Percentiles rank a stretch among this genome's conserved stretches.
Conservation (phyloP, 2,888 invertebrate genomes). For the Cryptocephalus moraei region DNA sequence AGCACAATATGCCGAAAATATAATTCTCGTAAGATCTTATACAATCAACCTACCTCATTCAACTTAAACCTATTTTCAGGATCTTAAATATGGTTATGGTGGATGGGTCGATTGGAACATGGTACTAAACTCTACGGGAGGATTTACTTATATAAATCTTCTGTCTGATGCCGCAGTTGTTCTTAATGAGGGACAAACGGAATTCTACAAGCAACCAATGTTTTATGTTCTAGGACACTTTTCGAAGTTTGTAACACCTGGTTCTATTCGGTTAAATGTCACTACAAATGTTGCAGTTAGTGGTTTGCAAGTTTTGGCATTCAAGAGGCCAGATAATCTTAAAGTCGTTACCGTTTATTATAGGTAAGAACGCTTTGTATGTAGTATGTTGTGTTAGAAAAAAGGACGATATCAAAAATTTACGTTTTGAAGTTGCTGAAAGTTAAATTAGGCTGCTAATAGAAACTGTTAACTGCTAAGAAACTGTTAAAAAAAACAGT, state of each 20-base stretch:
- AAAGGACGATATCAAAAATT: too few species aligned
- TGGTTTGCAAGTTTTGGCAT: slow-evolving; percentile 19
- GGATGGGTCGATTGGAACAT: slow-evolving; percentile 90
- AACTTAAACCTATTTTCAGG: slow-evolving; percentile 38
- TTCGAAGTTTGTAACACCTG: slow-evolving; percentile 49
- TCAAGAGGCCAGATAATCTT: not conserved
- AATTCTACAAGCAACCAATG: slow-evolving; percentile 81
- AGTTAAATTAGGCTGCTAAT: too few species aligned
- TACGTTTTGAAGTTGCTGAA: too few species aligned
- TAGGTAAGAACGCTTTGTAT: not conserved
- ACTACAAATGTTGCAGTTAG: slow-evolving; percentile 15
- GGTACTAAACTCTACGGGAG: slow-evolving; percentile 57
- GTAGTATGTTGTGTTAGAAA: too few species aligned
- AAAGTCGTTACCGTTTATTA: not conserved
- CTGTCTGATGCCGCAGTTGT: slow-evolving; percentile 69
- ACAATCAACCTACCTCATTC: too few species aligned
- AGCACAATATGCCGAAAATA: slow-evolving; percentile 49
- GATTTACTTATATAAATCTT: slow-evolving; percentile 68
- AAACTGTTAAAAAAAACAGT: too few species aligned
- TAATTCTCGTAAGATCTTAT: slow-evolving; percentile 36
- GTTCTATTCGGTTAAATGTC: slow-evolving; percentile 38
- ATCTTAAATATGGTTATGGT: slow-evolving; percentile 60
- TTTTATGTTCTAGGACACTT: slow-evolving; percentile 75
- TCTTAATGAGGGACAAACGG: slow-evolving; percentile 45
- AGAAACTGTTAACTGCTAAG: too few species aligned